Evolutionary conservation across 2,888 invertebrate genomes (phyloP), one percentile per base, ranked within the genome.

Genomic region (Watsonalla binaria): DNA sequence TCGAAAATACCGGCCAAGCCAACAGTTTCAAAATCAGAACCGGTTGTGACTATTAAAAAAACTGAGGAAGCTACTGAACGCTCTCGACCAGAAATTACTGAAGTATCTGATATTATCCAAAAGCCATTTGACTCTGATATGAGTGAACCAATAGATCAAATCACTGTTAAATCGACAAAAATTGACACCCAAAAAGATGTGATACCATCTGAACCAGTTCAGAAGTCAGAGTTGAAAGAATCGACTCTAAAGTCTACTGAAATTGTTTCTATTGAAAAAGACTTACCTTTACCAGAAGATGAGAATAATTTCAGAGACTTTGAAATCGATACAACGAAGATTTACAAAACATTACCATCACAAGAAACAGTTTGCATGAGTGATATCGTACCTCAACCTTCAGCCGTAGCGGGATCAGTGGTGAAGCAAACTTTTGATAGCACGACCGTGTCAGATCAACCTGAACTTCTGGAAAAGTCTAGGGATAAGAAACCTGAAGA

Each of bases 1-100:
- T 61, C 66, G 13, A 63, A 67, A 58, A 60, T 64, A 55, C 58
- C 65, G 47, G 55, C 46, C 0, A 55, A 60, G 11, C 11, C 42
- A 54, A 50, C 55, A 34, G 49, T 53, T 24, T 45, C 47, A 14
- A 56, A 58, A 45, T 15, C 52, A 45, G 15, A 53, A 52, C n/a
- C 4, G 24, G 24, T 4, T 2, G 24, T 24, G 24, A 4, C 4
- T 24, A 24, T 24, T 24, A 4, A 24, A 24, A 24, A 24, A 24
- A 24, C 24, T 24, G 4, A 24, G 4, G 24, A 24, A 24, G 24
- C 4, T 24, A 24, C 24, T 24, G 24, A 24, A 24, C 24, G 4
- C 24, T 24, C 24, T 24, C 24, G 24, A 24, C 11, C 42, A 42
- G 11, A 42, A 11, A 11, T 11, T 6, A 11, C 42, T 11, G 42